Conservation (phyloP, 2,113 vertebrate genomes). For the Aplodontia rufa region DNA sequence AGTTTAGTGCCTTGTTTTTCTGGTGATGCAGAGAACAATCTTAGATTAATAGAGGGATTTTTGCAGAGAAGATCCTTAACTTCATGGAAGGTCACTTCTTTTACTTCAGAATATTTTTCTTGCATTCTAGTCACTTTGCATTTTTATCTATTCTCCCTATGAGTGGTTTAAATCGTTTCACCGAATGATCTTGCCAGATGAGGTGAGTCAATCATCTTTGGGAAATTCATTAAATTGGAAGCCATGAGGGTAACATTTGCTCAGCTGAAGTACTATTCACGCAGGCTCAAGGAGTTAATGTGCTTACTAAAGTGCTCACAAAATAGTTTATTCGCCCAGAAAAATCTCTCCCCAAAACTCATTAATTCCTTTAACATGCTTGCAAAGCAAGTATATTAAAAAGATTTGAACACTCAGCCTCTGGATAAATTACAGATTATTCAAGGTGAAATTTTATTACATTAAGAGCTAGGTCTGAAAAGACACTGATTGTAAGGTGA, state of each 20-base stretch:
- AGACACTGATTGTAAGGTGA: neutral
- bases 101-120: constrained; percentile 56
- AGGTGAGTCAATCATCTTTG: constrained; percentile 47
- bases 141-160: constrained; percentile 59
- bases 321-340: constrained; percentile 50
- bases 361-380: constrained; percentile 57
- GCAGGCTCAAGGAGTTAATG: constrained; percentile 52
- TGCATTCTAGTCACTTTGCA: constrained; percentile 48
- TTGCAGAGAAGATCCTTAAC: constrained; percentile 50
- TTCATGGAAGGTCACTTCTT: constrained; percentile 38
- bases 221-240: constrained; percentile 63
- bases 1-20: neutral
- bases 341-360: constrained; percentile 42
- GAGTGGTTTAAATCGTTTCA: constrained; percentile 56
- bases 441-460: constrained; percentile 61
- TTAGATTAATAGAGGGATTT: constrained; percentile 16
- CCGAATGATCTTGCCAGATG: constrained; percentile 61
- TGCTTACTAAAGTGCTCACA: constrained; percentile 55
- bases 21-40: neutral
- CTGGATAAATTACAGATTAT: constrained; percentile 31
- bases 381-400: constrained; percentile 51
- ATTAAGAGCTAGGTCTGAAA: neutral
- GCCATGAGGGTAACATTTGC: constrained; percentile 47
- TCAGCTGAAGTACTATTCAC: constrained; percentile 59
- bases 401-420: constrained; percentile 38